Percentiles rank a stretch among this genome's conserved stretches.
These are phyloP conservation scores for Orius insidiosus DNA, from an alignment of 1,140 invertebrate genomes.

Conservation along the genomic window DNA sequence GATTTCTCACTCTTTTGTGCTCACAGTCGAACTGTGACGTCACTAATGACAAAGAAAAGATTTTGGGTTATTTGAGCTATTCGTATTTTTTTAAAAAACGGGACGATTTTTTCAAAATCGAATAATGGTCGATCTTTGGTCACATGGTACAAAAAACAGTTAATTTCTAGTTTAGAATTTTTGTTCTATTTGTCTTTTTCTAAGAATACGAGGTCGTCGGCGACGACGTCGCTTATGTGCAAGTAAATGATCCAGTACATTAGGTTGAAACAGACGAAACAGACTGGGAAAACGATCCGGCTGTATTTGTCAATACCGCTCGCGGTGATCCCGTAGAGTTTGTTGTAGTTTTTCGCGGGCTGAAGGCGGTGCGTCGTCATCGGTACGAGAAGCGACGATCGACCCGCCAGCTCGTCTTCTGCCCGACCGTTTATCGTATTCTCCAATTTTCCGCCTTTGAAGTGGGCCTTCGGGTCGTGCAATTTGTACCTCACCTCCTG, in stretches of 20 bases:
- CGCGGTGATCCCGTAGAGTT: constrained; percentile 60
- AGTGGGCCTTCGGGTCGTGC: constrained; percentile 80
- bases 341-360: constrained; percentile 48
- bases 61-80: no score
- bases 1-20: no score
- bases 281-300: constrained; percentile 86
- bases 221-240: constrained; percentile 85
- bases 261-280: constrained; percentile 92
- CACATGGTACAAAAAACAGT: no score
- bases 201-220: constrained; percentile 74
- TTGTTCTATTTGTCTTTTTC: constrained; percentile 62
- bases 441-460: constrained; percentile 74
- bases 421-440: constrained; percentile 71
- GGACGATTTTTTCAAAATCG: no score
- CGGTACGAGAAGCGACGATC: no score
- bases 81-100: no score
- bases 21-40: no score
- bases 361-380: no score
- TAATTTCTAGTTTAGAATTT: no score
- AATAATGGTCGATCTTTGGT: no score
- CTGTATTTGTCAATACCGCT: constrained; percentile 95
- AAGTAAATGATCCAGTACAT: constrained; percentile 97
- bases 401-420: no score
- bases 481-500: constrained; percentile 89
- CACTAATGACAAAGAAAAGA: no score